Evolutionary conservation across 2,113 vertebrate species (phyloP).

Genomic region (Scalopus aquaticus): DNA sequence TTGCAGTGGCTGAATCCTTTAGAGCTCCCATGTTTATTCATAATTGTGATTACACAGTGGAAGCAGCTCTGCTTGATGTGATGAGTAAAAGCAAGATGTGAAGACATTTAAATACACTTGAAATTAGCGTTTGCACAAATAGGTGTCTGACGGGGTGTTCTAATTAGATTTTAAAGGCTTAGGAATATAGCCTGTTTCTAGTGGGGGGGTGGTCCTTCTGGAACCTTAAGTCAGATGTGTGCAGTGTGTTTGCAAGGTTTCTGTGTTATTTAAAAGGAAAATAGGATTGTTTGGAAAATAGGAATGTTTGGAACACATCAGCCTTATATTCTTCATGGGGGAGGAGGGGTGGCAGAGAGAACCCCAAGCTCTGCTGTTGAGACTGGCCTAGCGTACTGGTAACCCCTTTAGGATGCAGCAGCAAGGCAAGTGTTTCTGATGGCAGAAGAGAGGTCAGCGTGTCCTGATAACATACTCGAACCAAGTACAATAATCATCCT

Average conservation of each 20-base stretch:
- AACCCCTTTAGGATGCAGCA: slow-evolving; percentile 67
- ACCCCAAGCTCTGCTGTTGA: not conserved
- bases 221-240: not conserved
- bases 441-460: slow-evolving; percentile 59
- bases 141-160: slow-evolving; percentile 16
- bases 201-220: not conserved
- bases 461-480: slow-evolving; percentile 60
- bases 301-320: not conserved
- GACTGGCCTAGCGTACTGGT: slow-evolving; percentile 42
- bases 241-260: not conserved
- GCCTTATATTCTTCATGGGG: not conserved
- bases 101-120: slow-evolving; percentile 72
- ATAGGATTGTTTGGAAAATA: not conserved
- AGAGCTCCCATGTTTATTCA: slow-evolving; percentile 88
- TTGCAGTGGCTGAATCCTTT: slow-evolving; percentile 83
- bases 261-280: not conserved
- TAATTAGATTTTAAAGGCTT: slow-evolving; percentile 56
- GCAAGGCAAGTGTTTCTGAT: not conserved
- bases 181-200: not conserved
- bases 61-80: slow-evolving; percentile 83
- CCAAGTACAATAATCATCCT: slow-evolving; percentile 76
- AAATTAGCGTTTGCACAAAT: slow-evolving; percentile 58
- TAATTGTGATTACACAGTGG: slow-evolving; percentile 89
- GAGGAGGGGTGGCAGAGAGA: not conserved
- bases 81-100: slow-evolving; percentile 81